These are phyloP conservation scores for Epinephelus cyanopodus DNA, from an alignment of 2,113 vertebrate genomes.

Conservation along the genomic window DNA sequence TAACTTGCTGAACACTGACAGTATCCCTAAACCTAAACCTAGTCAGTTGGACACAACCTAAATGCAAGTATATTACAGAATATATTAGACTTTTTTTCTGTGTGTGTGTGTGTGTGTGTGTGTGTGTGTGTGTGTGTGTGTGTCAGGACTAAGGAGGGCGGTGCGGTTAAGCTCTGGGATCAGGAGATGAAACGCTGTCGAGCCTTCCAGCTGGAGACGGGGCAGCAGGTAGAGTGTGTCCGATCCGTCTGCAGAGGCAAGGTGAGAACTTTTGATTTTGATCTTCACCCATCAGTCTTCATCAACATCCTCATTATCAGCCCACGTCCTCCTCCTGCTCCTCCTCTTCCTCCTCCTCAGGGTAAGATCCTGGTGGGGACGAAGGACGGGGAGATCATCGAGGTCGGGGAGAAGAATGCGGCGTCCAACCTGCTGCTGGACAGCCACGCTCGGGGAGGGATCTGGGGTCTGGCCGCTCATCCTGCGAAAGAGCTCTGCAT, in stretches of 20 bases:
- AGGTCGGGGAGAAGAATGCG: conserved; percentile 97
- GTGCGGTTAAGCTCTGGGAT: conserved; percentile 96
- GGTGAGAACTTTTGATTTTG: conserved; percentile 73
- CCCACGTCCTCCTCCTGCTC: not conserved
- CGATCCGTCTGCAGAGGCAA: conserved; percentile 95
- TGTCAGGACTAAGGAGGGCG: conserved; percentile 94
- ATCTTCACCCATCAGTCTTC: not conserved
- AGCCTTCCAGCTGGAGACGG: conserved; percentile 96
- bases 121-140: conserved; percentile 19
- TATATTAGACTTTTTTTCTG: too few species aligned
- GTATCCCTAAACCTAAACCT: too few species aligned
- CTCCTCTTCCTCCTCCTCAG: conserved; percentile 72
- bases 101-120: conserved; percentile 9
- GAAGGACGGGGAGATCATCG: conserved; percentile 96
- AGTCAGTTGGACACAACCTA: too few species aligned
- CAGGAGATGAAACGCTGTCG: conserved; percentile 98
- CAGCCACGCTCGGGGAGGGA: conserved; percentile 93
- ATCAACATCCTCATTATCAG: not conserved
- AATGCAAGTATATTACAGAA: too few species aligned
- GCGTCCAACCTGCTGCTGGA: conserved; percentile 96
- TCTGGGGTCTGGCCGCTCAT: conserved; percentile 96
- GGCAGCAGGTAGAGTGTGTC: conserved; percentile 92
- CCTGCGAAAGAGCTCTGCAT: conserved; percentile 93
- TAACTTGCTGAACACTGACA: too few species aligned
- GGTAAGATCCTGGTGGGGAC: conserved; percentile 97